Evolutionary conservation across 1,140 invertebrate species (phyloP).

Genomic region (Archivesica marissinica): DNA sequence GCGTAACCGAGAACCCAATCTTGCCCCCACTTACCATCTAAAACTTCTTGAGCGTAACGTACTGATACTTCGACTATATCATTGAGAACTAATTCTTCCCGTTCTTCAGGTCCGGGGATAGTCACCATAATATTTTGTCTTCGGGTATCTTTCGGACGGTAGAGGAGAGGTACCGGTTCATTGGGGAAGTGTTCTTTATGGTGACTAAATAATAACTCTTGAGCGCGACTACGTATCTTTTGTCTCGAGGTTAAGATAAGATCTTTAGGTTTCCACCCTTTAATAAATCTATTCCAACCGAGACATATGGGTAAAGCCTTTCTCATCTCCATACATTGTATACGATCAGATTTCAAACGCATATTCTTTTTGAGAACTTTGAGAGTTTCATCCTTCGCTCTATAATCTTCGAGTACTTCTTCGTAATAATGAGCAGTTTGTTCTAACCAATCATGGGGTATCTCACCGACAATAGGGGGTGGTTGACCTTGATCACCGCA

Average conservation of each 20-base stretch:
- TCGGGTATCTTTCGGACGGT: neutral
- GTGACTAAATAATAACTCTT: neutral
- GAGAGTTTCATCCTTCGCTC: neutral
- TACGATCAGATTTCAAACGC: neutral
- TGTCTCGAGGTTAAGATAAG: neutral
- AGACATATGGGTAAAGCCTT: neutral
- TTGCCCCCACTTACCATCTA: too few species aligned
- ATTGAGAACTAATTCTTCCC: neutral
- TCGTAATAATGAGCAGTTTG: too few species aligned
- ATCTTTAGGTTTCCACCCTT: neutral
- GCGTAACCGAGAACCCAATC: too few species aligned
- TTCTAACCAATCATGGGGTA: too few species aligned
- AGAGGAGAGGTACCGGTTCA: neutral
- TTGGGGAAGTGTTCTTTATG: neutral
- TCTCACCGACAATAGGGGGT: neutral
- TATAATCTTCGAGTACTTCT: neutral
- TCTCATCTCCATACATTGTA: neutral
- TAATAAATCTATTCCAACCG: neutral
- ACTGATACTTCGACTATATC: neutral
- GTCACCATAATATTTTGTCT: too few species aligned
- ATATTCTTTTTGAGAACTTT: neutral
- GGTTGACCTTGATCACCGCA: neutral
- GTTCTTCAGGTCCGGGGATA: neutral
- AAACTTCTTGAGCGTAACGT: neutral
- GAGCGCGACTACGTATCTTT: neutral